phyloP scores from a whole-genome alignment of 2,888 invertebrate genomes.

The Saturnia pavonia region DNA sequence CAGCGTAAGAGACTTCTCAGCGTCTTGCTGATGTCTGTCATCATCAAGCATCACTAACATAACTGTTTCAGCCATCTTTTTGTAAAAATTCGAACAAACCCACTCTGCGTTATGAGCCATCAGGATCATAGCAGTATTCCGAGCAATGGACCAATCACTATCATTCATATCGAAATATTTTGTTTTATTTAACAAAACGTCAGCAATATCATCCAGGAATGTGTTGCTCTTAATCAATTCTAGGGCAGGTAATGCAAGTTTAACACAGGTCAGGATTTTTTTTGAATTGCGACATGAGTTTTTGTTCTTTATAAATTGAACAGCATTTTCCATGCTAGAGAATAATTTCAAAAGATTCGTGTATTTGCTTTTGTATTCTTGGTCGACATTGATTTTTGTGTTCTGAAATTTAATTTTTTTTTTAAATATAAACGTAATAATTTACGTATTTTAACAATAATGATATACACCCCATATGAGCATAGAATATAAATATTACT shows the following conservation, averaged over 20 bases:
- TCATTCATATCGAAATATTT: constrained; percentile 60
- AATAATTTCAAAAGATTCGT: constrained; percentile 61
- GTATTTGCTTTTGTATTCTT: constrained; percentile 69
- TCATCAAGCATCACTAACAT: constrained; percentile 79
- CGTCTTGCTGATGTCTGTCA: constrained; percentile 53
- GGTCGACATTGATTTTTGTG: constrained; percentile 56
- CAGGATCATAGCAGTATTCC: constrained; percentile 73
- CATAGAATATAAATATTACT: neutral
- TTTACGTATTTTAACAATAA: neutral
- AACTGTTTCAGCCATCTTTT: constrained; percentile 77
- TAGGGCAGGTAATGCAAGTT: constrained; percentile 79
- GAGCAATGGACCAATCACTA: constrained; percentile 58
- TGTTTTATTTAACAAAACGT: constrained; percentile 57
- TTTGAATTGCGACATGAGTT: constrained; percentile 50
- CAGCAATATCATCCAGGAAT: constrained; percentile 72
- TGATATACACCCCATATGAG: neutral
- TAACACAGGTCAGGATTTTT: constrained; percentile 67
- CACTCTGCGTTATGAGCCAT: constrained; percentile 81
- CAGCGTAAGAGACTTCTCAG: constrained; percentile 78
- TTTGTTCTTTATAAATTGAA: constrained; percentile 62
- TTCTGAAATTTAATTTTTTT: constrained; percentile 45
- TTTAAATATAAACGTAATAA: neutral
- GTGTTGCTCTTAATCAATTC: constrained; percentile 82
- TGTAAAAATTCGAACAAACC: constrained; percentile 80
- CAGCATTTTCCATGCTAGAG: constrained; percentile 63